Evolutionary conservation across 1,140 invertebrate genomes (phyloP).

Genomic region (Paracyclopina nana): DNA sequence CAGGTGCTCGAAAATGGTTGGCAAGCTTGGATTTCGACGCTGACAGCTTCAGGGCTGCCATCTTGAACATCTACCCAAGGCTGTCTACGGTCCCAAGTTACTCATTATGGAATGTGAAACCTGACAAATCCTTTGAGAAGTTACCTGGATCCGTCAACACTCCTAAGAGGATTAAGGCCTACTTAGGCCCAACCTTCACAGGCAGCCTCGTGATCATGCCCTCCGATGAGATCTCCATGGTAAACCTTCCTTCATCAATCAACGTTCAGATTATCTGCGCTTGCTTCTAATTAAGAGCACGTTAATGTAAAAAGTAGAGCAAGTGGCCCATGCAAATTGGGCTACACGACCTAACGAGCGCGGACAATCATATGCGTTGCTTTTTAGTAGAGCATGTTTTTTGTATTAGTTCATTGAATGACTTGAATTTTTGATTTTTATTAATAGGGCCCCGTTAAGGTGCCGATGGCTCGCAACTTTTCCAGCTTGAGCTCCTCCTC

Average conservation of each 20-base stretch:
- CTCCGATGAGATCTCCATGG: not conserved
- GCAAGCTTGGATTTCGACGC: not conserved
- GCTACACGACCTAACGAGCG: not conserved
- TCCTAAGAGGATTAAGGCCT: not conserved
- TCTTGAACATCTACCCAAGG: not conserved
- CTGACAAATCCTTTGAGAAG: not conserved
- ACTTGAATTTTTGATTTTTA: too few species aligned
- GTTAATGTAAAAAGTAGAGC: too few species aligned
- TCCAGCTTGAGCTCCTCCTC: too few species aligned
- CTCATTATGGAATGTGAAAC: not conserved
- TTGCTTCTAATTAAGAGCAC: too few species aligned
- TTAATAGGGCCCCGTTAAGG: too few species aligned
- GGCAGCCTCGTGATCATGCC: not conserved
- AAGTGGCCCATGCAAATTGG: not conserved
- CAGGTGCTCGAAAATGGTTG: not conserved
- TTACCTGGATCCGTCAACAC: not conserved
- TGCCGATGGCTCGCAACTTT: too few species aligned
- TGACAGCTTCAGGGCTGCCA: not conserved
- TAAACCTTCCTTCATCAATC: not conserved
- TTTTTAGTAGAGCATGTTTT: not conserved
- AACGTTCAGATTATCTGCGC: not conserved
- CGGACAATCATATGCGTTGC: not conserved
- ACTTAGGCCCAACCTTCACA: not conserved
- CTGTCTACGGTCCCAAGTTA: not conserved
- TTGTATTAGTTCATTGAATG: too few species aligned